phyloP scores from a whole-genome alignment of 2,797 vertebrate species.

The Lacerta agilis region DNA sequence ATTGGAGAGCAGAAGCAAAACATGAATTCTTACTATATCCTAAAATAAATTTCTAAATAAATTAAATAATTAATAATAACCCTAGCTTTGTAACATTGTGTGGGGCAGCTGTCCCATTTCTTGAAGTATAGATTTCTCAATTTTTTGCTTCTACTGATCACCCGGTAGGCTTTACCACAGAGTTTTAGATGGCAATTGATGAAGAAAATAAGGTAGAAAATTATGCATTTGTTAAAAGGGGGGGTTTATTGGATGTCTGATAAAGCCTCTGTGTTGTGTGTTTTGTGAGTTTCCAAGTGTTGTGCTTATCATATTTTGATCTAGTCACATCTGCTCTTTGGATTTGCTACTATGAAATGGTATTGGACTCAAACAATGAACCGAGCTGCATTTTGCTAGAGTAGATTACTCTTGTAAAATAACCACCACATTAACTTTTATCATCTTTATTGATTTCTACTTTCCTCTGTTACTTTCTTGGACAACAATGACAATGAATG shows the following conservation, averaged over 20 bases:
- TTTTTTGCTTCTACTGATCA: conserved; percentile 35
- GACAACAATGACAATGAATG: not conserved
- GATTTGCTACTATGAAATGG: not conserved
- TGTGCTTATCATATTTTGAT: conserved; percentile 53
- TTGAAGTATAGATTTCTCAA: not conserved
- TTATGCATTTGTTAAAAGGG: conserved; percentile 37
- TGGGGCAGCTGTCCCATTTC: conserved; percentile 11
- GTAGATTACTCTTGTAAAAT: not conserved
- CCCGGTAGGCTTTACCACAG: conserved; percentile 35
- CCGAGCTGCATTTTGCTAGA: not conserved
- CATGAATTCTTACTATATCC: conserved; percentile 47
- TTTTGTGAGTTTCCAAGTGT: not conserved
- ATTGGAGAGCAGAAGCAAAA: conserved; percentile 34
- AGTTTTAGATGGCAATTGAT: conserved; percentile 8
- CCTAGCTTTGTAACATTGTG: not conserved
- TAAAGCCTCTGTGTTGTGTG: conserved; percentile 41
- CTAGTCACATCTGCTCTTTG: conserved; percentile 49
- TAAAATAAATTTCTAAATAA: conserved; percentile 41
- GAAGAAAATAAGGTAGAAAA: conserved; percentile 42
- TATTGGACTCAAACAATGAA: not conserved
- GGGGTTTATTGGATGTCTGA: not conserved
- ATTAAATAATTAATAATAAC: conserved; percentile 45
- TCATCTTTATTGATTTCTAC: not conserved
- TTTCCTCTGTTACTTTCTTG: not conserved
- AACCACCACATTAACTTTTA: not conserved